Percentiles rank a stretch among this genome's conserved stretches.
Conservation (phyloP, 2,888 invertebrate species). For the Pelosia muscerda region DNA sequence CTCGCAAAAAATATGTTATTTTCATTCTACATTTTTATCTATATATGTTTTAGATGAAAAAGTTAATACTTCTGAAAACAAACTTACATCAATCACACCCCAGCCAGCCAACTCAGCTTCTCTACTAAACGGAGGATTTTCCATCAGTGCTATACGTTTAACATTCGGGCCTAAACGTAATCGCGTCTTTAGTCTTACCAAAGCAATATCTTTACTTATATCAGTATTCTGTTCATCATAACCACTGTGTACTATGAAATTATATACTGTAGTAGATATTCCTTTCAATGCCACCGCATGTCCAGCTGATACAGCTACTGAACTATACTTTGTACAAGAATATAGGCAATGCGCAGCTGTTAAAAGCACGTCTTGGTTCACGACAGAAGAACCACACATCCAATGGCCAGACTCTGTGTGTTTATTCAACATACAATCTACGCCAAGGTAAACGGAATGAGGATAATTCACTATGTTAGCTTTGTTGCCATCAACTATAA, state of each 20-base stretch:
- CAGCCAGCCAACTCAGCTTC: constrained; percentile 2
- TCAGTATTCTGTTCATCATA: background rate
- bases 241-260: background rate
- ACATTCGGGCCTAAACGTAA: background rate
- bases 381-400: constrained; percentile 11
- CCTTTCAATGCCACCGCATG: background rate
- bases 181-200: background rate
- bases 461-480: background rate
- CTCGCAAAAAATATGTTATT: background rate
- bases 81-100: constrained; percentile 13
- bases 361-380: background rate
- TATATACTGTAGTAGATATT: background rate
- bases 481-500: background rate
- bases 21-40: too few relatives aligned
- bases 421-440: background rate
- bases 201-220: background rate
- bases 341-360: constrained; percentile 11
- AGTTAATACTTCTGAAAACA: background rate
- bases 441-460: constrained; percentile 3
- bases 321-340: background rate
- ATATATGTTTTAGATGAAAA: background rate
- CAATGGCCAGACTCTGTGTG: background rate
- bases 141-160: background rate
- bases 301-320: background rate
- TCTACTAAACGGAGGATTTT: background rate